Conservation (phyloP, 2,797 vertebrate species). For the Sphenopsis melanotis region DNA sequence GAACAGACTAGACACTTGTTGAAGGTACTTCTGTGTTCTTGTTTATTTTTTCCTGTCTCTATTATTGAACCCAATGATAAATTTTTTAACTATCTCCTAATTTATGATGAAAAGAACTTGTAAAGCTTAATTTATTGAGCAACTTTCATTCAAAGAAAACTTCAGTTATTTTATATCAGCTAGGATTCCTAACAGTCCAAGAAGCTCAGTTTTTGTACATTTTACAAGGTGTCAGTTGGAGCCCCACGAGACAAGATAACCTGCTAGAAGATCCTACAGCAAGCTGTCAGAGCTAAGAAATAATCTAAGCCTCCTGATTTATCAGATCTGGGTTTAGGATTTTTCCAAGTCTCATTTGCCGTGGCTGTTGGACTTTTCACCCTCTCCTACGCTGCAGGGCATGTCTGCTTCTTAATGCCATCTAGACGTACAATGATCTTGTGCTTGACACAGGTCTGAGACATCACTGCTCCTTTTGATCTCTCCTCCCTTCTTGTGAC, state of each 20-base stretch:
- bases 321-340: neutral
- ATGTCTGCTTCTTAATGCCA: neutral
- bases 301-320: neutral
- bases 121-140: neutral
- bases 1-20: neutral
- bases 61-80: neutral
- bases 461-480: neutral
- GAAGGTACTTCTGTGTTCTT: neutral
- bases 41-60: neutral
- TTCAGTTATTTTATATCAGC: neutral
- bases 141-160: neutral
- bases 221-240: neutral
- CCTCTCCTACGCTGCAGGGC: neutral
- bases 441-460: neutral
- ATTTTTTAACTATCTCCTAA: neutral
- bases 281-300: neutral
- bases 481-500: neutral
- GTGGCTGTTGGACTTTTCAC: neutral
- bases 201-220: neutral
- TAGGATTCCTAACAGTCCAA: neutral
- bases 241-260: neutral
- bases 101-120: neutral
- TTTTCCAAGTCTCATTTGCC: neutral
- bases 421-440: neutral
- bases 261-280: neutral